Conservation (phyloP, 2,888 invertebrate species). For the Priocnemis perturbator region DNA sequence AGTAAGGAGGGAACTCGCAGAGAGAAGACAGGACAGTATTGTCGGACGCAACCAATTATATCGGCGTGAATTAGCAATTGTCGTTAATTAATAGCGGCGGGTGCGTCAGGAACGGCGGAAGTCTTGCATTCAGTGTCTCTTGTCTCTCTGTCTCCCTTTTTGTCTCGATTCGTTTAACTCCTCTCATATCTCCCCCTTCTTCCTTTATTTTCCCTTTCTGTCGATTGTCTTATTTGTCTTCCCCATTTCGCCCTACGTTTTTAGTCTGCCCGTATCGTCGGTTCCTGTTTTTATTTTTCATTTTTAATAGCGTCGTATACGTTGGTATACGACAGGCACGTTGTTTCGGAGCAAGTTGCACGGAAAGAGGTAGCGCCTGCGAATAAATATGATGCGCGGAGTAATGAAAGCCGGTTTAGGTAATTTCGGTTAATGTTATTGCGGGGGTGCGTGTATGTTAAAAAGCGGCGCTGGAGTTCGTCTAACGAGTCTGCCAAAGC, state of each 20-base stretch:
- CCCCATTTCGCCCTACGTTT: too few species aligned
- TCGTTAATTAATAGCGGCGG: constrained; percentile 58
- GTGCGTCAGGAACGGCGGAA: constrained; percentile 19
- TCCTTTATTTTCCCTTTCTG: neutral
- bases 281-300: too few species aligned
- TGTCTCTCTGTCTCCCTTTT: too few species aligned
- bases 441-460: neutral
- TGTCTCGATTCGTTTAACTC: neutral
- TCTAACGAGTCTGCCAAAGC: too few species aligned
- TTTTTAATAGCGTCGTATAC: too few species aligned
- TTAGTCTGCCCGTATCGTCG: too few species aligned
- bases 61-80: constrained; percentile 57
- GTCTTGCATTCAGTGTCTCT: neutral
- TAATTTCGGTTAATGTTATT: constrained; percentile 9
- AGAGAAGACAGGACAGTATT: constrained; percentile 18
- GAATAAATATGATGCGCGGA: too few species aligned
- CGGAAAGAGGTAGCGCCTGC: too few species aligned
- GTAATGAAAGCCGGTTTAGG: neutral
- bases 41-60: constrained; percentile 53
- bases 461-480: too few species aligned
- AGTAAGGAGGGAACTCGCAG: too few species aligned
- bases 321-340: too few species aligned
- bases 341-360: too few species aligned
- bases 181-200: neutral
- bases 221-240: neutral